Conservation (phyloP, 2,113 vertebrate species). For the Lynx canadensis region DNA sequence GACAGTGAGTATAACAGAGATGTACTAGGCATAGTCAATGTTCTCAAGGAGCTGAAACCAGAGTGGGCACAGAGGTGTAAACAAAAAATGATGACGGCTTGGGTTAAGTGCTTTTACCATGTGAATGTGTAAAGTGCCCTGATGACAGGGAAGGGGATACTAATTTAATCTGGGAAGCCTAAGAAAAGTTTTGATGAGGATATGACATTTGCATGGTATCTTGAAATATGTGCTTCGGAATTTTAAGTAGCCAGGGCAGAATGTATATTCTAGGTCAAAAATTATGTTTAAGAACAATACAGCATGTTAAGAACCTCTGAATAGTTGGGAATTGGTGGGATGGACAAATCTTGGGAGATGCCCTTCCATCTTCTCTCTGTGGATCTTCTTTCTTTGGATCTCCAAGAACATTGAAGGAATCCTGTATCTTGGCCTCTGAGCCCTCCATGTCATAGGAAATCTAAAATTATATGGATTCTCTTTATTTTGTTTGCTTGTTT, state of each 20-base stretch:
- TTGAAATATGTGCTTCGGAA: neutral
- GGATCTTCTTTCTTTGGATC: neutral
- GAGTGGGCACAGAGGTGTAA: neutral
- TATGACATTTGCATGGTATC: neutral
- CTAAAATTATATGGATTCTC: neutral
- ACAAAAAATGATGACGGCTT: neutral
- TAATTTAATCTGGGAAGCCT: neutral
- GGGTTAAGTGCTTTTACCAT: neutral
- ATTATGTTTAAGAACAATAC: neutral
- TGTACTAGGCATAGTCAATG: neutral
- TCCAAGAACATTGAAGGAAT: neutral
- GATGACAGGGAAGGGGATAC: neutral
- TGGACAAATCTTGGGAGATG: neutral
- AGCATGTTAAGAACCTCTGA: neutral
- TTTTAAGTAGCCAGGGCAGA: neutral
- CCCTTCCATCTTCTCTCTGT: neutral
- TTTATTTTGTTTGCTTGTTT: too few relatives aligned
- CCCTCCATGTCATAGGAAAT: neutral
- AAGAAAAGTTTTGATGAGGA: neutral
- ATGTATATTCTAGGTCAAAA: neutral
- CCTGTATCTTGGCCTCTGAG: neutral
- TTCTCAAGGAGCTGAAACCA: neutral
- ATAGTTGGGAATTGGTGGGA: neutral
- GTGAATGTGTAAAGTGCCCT: neutral
- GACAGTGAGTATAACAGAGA: neutral